phyloP scores from a whole-genome alignment of 2,113 vertebrate genomes.

The Heptranchias perlo region DNA sequence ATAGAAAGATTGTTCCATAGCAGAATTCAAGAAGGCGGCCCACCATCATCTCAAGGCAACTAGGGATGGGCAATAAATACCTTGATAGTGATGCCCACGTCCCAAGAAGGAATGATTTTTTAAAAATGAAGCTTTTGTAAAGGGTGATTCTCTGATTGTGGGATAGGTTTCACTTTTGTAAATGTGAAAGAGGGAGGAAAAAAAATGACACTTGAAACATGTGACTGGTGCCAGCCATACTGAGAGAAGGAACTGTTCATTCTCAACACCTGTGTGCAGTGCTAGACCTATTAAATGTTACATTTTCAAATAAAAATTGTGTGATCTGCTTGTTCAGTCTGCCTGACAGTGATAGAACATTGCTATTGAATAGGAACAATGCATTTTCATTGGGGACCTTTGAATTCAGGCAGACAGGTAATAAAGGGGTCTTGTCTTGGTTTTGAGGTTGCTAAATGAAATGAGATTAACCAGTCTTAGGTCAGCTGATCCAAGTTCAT shows the following conservation, averaged over 20 bases:
- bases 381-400: background rate
- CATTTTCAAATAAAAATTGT: background rate
- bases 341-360: background rate
- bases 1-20: background rate
- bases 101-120: background rate
- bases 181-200: background rate
- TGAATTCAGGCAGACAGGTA: background rate
- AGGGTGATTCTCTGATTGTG: background rate
- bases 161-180: background rate
- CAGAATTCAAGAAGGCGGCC: background rate
- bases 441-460: background rate
- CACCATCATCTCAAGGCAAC: background rate
- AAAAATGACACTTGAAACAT: background rate
- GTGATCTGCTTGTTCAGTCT: background rate
- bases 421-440: background rate
- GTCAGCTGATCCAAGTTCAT: background rate
- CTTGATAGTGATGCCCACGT: background rate
- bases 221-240: background rate
- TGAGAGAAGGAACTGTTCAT: background rate
- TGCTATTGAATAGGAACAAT: background rate
- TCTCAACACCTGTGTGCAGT: background rate
- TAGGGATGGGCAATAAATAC: background rate
- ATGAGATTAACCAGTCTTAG: background rate
- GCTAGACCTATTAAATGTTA: background rate
- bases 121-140: background rate